Evolutionary conservation across 1,140 invertebrate genomes (phyloP), one percentile per base, ranked within the genome.

Genomic region (Drosophila tsacasi): DNA sequence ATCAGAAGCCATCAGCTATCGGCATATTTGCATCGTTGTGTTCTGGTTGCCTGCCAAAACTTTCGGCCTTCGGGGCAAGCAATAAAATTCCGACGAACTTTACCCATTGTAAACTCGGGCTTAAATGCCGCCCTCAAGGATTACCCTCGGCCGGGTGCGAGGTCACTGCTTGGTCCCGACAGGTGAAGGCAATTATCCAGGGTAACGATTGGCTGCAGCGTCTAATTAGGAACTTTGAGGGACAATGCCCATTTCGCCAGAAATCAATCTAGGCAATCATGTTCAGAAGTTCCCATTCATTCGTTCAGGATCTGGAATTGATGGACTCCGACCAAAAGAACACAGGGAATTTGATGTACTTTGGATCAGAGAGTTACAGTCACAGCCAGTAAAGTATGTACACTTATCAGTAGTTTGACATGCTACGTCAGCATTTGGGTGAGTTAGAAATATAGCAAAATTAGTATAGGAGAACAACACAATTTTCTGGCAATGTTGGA

Each of bases 1-100:
- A 73, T 73, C 71, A 61, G 71, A 61, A 19, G 55, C 55, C 67
- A 60, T 72, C 63, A 68, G 50, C 49, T 21, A 72, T 73, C 69
- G 54, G 69, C 66, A 59, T 72, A 60, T 49, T 59, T 59, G 54
- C 63, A 67, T 67, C 67, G 44, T 35, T 54, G 47, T 27, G 10
- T 71, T 37, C 63, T 44, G 49, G 49, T 67, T 59, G 27, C 17
- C n/a, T 68, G 67, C 44, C 54, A 35, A 61, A 72, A 27, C 21
- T 60, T 72, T 60, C n/a, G n/a, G 19, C 17, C 52, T 35, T 73
- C 68, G 2, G 27, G 27, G 42, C 27, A 58, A 57, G 67, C 52
- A 60, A 72, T 73, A 52, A 61, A 73, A 61, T 52, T 49, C 21
- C 17, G n/a, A 5, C 27, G 13, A 59, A 72, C 69, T 49, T 73